Conservation (phyloP, 1,140 invertebrate genomes). For the Atta colombica region DNA sequence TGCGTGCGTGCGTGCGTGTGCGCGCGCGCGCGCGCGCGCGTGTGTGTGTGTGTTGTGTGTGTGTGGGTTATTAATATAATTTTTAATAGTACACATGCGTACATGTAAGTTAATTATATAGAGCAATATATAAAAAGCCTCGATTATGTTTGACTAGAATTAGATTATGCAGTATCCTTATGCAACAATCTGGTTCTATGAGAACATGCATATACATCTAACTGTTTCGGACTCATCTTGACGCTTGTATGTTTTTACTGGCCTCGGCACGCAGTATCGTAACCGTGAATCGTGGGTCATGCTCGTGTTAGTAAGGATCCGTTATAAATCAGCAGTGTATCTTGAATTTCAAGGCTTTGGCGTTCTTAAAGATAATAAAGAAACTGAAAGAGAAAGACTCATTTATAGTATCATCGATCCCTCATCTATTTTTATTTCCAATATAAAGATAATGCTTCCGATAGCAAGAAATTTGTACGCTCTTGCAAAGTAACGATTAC, state of each 20-base stretch:
- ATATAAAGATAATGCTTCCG: not conserved
- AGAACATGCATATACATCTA: constrained; percentile 19
- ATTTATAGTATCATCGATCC: constrained; percentile 16
- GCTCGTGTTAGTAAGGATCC: constrained; percentile 27
- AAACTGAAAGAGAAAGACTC: not conserved
- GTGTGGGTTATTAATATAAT: constrained; percentile 12
- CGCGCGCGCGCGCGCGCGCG: no score
- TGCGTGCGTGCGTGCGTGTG: no score
- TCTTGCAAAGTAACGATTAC: constrained; percentile 4
- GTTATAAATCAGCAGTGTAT: constrained; percentile 56
- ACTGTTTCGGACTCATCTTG: constrained; percentile 36
- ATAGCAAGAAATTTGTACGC: not conserved
- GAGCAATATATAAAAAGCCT: not conserved
- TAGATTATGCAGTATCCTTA: constrained; percentile 21
- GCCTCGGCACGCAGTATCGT: constrained; percentile 5
- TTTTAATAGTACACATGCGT: constrained; percentile 10
- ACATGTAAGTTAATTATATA: constrained; percentile 1
- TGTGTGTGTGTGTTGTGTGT: not conserved
- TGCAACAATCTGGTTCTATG: not conserved
- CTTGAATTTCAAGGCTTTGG: constrained; percentile 21
- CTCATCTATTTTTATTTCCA: constrained; percentile 2
- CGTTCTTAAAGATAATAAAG: constrained; percentile 2
- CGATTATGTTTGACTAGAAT: not conserved
- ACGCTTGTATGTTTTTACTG: constrained; percentile 8
- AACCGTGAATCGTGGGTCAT: constrained; percentile 16